Base-by-base conservation (phyloP, 2,113 vertebrate genomes). In the Brachypteracias leptosomus region DNA sequence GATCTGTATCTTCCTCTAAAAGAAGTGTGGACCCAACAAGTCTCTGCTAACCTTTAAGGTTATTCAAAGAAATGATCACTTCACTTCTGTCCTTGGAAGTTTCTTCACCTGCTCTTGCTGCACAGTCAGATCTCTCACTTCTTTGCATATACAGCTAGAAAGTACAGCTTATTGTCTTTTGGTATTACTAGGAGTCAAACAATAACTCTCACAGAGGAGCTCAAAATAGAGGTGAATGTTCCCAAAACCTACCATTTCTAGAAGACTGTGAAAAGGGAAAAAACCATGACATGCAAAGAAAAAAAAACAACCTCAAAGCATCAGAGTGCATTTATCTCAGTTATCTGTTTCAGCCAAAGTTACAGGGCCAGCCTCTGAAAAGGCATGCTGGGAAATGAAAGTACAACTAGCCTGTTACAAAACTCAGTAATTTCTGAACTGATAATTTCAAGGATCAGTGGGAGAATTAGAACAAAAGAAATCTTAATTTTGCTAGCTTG, bases 1-100 rank as follows among this genome's bases (percentile, higher is more conserved):
- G 26, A 73, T 58, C 25, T 51, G 29, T 26, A 44, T 86, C 52
- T 80, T 58, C 28, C 8, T 84, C 22, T 67, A 16, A 42, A 80
- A 77, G 25, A 93, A 84, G 20, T 8, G 11, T 73, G 61, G 47
- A 71, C 54, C 54, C 36, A 67, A 85, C 3, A 83, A 46, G 13
- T 22, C 14, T 78, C 33, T 26, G 11, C 18, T 72, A 84, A 93
- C 51, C 18, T 77, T 81, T 65, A 78, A 51, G 18, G 15, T 42
- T 87, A 90, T 72, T 95, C 51, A 80, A 85, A 90, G 57, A 67
- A 89, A 84, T 84, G 57, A 95, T 89, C 72, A 81, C 44, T 86
- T 94, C 84, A 71, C 51, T 62, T 78, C 74, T 77, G 55, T 61
- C 38, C 35, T 89, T 84, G 85, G 65, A 95, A 94, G 73, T 75